Conservation (phyloP, 2,888 invertebrate genomes). For the Monopis laevigella region DNA sequence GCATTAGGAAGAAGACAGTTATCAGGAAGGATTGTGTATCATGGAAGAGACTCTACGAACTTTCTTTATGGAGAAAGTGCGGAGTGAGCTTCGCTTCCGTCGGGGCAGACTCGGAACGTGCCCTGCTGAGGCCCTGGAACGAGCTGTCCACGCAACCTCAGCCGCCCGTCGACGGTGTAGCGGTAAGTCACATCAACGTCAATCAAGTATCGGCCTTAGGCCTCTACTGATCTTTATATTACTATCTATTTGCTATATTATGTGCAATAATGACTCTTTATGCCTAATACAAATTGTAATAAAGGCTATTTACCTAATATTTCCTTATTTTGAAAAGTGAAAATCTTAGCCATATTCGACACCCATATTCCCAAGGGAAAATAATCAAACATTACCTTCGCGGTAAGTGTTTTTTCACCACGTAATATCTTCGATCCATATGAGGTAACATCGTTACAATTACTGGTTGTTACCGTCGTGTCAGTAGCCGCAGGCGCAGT, state of each 20-base stretch:
- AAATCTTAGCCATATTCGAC: not conserved
- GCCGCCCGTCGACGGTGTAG: conserved; percentile 25
- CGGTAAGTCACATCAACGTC: conserved; percentile 42
- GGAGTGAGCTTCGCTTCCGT: conserved; percentile 53
- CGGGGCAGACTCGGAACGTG: conserved; percentile 50
- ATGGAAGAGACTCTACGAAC: conserved; percentile 65
- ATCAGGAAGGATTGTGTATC: conserved; percentile 49
- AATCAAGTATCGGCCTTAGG: conserved; percentile 23
- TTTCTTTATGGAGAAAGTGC: conserved; percentile 64
- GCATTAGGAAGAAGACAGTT: conserved; percentile 46
- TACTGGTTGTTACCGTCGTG: conserved; percentile 8
- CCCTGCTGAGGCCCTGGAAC: conserved; percentile 47
- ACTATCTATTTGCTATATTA: conserved; percentile 2
- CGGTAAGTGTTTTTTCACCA: conserved; percentile 13
- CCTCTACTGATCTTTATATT: conserved; percentile 7
- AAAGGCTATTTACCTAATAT: no score
- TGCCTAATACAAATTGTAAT: no score
- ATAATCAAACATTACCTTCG: conserved; percentile 3
- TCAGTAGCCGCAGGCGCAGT: conserved; percentile 10
- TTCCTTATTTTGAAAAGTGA: no score
- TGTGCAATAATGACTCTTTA: no score
- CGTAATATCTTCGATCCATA: conserved; percentile 24
- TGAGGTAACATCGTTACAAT: conserved; percentile 23
- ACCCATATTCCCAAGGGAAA: not conserved
- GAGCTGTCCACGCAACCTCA: conserved; percentile 41